phyloP scores from a whole-genome alignment of 2,888 invertebrate species.

The Euspilapteryx auroguttella region DNA sequence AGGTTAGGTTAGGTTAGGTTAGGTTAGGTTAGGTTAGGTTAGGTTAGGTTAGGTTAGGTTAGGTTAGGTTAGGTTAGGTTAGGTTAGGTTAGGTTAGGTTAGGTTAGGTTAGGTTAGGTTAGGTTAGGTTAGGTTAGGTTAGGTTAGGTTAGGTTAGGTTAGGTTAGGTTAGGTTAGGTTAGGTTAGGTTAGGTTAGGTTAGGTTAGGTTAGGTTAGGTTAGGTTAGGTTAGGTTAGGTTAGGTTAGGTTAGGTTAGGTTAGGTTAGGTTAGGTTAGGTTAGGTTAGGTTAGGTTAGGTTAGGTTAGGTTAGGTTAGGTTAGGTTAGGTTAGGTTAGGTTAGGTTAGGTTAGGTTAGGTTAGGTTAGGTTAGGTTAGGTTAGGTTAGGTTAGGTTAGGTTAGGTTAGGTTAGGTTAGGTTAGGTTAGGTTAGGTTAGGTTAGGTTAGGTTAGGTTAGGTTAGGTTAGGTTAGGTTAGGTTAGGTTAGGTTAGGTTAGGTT shows the following conservation, averaged over 20 bases:
- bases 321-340: conserved; percentile 6
- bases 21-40: conserved; percentile 2
- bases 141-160: conserved; percentile 7
- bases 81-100: conserved; percentile 7
- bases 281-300: conserved; percentile 5
- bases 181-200: conserved; percentile 7
- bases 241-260: conserved; percentile 6
- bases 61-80: conserved; percentile 6
- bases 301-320: conserved; percentile 3
- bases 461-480: conserved; percentile 9
- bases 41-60: too few relatives aligned
- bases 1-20: conserved; percentile 10
- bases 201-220: conserved; percentile 7
- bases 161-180: too few relatives aligned
- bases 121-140: conserved; percentile 6
- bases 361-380: conserved; percentile 11
- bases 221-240: conserved; percentile 6
- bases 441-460: conserved; percentile 9
- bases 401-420: conserved; percentile 11
- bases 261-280: conserved; percentile 6
- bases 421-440: conserved; percentile 11
- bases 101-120: conserved; percentile 7
- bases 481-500: conserved; percentile 10
- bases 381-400: conserved; percentile 10
- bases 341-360: conserved; percentile 9